Base-by-base conservation (phyloP, 2,113 vertebrate species). In the Myrmecobius fasciatus region DNA sequence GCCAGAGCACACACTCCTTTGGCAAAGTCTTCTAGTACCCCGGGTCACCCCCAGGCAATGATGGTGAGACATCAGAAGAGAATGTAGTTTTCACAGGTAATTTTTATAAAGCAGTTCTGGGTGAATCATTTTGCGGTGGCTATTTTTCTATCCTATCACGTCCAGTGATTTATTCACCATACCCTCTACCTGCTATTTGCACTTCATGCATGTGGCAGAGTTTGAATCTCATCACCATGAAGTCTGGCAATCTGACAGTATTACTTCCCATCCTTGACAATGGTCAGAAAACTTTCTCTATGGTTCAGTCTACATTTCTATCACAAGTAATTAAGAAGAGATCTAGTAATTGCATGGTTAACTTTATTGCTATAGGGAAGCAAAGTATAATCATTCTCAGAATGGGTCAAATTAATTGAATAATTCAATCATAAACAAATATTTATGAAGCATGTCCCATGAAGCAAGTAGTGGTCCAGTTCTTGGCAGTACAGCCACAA, bases 281-380 rank as follows among this genome's bases (percentile, higher is more conserved):
- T 52, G 54, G n/a, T 48, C 92, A 91, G 22, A 93, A 93, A 89
- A 28, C 24, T 31, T 20, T 46, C 8, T 10, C 24, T 92, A 90
- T 47, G 6, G 17, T 75, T 75, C 67, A 75, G 14, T 53, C n/a
- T 28, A 46, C 52, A 8, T 89, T 47, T 46, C 12, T 24, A 31
- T 0, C 31, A 31, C 89, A 90, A 51, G 52, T 91, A 93, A 90
- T 92, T 36, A 96, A 91, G 89, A 22, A 92, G 47, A 96, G 25
- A 48, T 51, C 60, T 52, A 48, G 46, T 89, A 90, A 10, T 2
- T 43, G 36, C 20, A 1, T 22, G 5, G 48, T 54, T 89, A 36
- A 17, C 48, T 95, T 43, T n/a, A 54, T 91, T 52, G 43, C 25
- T 5, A 0, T 1, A 93, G 1, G 75, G 46, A 12, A 54, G 46